Conservation (phyloP, 2,888 invertebrate species). For the Drosophila histrio region DNA sequence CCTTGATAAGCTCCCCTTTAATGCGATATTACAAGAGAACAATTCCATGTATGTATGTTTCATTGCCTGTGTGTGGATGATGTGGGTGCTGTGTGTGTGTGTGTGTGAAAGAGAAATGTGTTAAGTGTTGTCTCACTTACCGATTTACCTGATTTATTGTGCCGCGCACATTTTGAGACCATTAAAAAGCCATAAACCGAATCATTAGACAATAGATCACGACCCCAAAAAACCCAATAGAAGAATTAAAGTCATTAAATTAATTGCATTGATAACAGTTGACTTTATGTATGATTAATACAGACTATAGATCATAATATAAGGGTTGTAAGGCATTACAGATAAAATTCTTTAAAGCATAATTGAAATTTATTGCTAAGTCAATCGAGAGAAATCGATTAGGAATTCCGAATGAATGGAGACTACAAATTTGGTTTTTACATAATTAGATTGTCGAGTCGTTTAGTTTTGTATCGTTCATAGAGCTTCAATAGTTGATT, state of each 20-base stretch:
- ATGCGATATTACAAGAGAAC: conserved; percentile 50
- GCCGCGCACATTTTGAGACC: conserved; percentile 38
- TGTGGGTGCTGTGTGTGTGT: neutral
- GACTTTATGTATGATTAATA: neutral
- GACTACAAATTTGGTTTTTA: neutral
- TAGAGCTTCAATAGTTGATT: too few species aligned
- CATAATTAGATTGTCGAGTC: too few species aligned
- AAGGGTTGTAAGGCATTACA: neutral
- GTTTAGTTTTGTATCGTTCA: too few species aligned
- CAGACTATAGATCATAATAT: neutral
- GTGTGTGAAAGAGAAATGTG: conserved; percentile 43
- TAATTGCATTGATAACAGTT: conserved; percentile 21
- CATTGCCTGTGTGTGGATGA: conserved; percentile 12
- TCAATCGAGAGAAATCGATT: neutral
- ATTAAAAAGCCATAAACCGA: conserved; percentile 65
- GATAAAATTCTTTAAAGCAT: neutral
- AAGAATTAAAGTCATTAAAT: conserved; percentile 38
- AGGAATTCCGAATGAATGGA: neutral
- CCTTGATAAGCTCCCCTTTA: conserved; percentile 58
- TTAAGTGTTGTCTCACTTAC: conserved; percentile 53
- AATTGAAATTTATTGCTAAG: neutral
- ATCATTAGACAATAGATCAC: conserved; percentile 39
- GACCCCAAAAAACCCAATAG: conserved; percentile 18
- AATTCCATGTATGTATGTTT: conserved; percentile 20
- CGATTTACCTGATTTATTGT: conserved; percentile 66